Percentiles rank a stretch among this genome's conserved stretches.
Conservation (phyloP, 2,888 invertebrate species). For the Leucozona laternaria region DNA sequence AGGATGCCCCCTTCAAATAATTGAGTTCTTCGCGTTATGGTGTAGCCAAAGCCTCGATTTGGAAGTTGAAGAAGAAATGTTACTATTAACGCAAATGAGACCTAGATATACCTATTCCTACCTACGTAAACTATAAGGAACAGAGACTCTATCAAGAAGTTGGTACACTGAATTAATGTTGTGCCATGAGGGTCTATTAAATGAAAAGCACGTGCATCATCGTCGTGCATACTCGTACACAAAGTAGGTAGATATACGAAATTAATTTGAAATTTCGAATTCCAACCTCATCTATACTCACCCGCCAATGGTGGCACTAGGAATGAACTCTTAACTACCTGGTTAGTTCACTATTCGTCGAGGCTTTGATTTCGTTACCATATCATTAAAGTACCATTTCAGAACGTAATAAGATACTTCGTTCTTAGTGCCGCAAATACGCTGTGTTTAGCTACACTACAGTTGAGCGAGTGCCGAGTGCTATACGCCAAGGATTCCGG, state of each 20-base stretch:
- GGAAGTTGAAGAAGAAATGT: conserved; percentile 43
- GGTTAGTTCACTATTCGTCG: conserved; percentile 55
- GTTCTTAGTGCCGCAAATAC: conserved; percentile 61
- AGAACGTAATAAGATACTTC: conserved; percentile 68
- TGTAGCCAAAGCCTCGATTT: not conserved
- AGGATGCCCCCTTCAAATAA: conserved; percentile 23
- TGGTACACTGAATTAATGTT: conserved; percentile 19
- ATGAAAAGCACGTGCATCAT: conserved; percentile 68
- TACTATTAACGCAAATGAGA: conserved; percentile 63
- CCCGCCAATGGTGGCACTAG: conserved; percentile 51
- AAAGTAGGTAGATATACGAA: conserved; percentile 45
- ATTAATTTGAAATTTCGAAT: conserved; percentile 68
- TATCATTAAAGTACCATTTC: conserved; percentile 68
- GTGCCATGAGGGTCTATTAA: conserved; percentile 54
- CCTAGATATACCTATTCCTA: no score
- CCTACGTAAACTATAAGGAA: no score
- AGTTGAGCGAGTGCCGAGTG: conserved; percentile 23
- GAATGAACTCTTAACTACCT: conserved; percentile 63
- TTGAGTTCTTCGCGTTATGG: conserved; percentile 22
- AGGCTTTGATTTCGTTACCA: conserved; percentile 69
- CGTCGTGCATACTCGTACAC: conserved; percentile 25
- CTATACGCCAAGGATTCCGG: conserved; percentile 13
- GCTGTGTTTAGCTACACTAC: conserved; percentile 54
- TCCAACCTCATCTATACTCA: conserved; percentile 37
- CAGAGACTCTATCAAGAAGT: not conserved